phyloP scores from a whole-genome alignment of 35 echinoderm and acorn worm species.

The Nesometra sesokonis region DNA sequence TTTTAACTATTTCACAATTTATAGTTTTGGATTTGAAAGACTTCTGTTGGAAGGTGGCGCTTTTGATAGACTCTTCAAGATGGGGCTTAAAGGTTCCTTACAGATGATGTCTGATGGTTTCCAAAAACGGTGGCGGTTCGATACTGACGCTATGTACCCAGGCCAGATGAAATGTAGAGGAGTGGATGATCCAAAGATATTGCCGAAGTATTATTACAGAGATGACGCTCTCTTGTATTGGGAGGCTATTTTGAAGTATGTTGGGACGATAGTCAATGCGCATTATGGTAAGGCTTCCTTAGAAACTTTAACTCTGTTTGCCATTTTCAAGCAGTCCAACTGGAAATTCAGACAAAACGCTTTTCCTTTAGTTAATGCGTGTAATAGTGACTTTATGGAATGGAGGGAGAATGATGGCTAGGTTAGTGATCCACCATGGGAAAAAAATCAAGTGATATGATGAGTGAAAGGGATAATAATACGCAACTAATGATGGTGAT shows the following conservation, averaged over 20 bases:
- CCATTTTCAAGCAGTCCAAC: no score
- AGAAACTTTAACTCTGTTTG: no score
- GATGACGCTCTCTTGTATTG: conserved; percentile 29
- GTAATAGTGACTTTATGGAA: no score
- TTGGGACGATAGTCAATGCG: not conserved
- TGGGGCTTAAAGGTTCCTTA: not conserved
- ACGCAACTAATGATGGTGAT: no score
- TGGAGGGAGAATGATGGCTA: no score
- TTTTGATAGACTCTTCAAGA: not conserved
- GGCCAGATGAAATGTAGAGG: not conserved
- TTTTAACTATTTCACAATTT: no score
- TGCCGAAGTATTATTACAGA: conserved; percentile 38
- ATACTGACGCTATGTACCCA: not conserved
- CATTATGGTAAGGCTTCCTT: conserved; percentile 26
- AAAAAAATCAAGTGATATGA: no score
- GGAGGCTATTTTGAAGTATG: conserved; percentile 29
- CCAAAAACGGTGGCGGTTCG: not conserved
- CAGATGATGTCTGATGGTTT: not conserved
- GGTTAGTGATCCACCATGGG: no score
- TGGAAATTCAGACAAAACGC: no score
- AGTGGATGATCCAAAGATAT: not conserved
- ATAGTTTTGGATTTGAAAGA: not conserved
- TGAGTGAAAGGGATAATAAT: no score
- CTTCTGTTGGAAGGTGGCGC: not conserved
- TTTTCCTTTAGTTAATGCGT: no score